These are phyloP conservation scores for Reinhardtius hippoglossoides DNA, from an alignment of 2,113 vertebrate species.

Conservation along the genomic window DNA sequence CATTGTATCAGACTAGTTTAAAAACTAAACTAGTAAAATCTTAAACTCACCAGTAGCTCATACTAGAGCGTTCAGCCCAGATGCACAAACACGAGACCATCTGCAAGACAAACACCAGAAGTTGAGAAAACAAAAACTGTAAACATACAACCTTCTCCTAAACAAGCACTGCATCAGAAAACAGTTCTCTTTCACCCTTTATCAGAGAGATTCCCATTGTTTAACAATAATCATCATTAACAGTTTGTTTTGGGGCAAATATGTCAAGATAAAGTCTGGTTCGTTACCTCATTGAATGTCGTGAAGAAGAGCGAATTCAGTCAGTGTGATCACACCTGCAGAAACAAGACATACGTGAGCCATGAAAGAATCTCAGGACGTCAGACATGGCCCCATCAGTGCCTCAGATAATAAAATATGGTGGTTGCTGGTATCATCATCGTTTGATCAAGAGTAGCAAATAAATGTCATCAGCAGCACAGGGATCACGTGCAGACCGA, in stretches of 20 bases:
- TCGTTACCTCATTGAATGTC: constrained; percentile 10
- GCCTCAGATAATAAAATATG: constrained; percentile 77
- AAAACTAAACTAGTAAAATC: rapidly evolving
- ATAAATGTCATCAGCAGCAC: constrained; percentile 82
- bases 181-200: constrained; percentile 82
- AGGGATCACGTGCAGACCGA: neutral
- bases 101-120: constrained; percentile 27
- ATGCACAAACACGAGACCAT: rapidly evolving
- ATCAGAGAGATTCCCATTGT: constrained; percentile 98
- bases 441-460: constrained; percentile 85
- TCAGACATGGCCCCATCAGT: neutral
- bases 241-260: constrained; percentile 44
- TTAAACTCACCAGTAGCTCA: neutral
- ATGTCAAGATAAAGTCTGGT: rapidly evolving
- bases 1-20: constrained; percentile 60
- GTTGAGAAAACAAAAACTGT: neutral
- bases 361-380: rapidly evolving
- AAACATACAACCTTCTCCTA: rapidly evolving
- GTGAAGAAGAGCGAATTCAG: too few relatives aligned
- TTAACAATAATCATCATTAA: constrained; percentile 84
- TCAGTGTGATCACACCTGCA: constrained; percentile 14
- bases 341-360: neutral
- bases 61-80: rapidly evolving
- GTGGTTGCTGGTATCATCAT: constrained; percentile 82
- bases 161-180: constrained; percentile 84